Evolutionary conservation across 2,113 vertebrate species (phyloP).

Genomic region (Rhinolophus sinicus): DNA sequence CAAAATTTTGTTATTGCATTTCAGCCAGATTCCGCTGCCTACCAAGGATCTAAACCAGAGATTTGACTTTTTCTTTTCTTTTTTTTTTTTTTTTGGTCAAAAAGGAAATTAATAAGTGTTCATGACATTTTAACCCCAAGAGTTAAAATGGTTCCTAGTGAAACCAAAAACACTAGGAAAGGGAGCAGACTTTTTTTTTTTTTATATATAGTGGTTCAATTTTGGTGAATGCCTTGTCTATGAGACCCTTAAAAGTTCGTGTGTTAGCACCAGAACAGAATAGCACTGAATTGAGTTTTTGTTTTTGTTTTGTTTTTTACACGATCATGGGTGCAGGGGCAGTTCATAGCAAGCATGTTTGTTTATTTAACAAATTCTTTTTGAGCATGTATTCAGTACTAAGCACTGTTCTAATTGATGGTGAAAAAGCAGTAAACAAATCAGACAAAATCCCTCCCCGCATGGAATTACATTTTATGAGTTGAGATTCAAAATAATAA

Average conservation of each 20-base stretch:
- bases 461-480: background rate
- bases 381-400: background rate
- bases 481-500: background rate
- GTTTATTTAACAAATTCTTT: background rate
- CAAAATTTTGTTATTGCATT: background rate
- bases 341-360: background rate
- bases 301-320: background rate
- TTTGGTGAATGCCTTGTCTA: background rate
- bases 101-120: background rate
- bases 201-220: background rate
- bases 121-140: background rate
- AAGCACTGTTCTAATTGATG: background rate
- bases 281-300: background rate
- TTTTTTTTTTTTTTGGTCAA: background rate
- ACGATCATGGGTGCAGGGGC: background rate
- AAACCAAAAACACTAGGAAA: background rate
- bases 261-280: background rate
- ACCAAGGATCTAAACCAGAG: background rate
- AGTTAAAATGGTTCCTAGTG: background rate
- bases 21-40: background rate
- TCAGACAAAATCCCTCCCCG: background rate
- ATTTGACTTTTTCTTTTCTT: background rate
- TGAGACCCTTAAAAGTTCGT: background rate
- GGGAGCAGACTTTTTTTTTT: background rate
- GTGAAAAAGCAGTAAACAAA: background rate